phyloP scores from a whole-genome alignment of 2,113 vertebrate genomes.

The Rhinogobius similis region DNA sequence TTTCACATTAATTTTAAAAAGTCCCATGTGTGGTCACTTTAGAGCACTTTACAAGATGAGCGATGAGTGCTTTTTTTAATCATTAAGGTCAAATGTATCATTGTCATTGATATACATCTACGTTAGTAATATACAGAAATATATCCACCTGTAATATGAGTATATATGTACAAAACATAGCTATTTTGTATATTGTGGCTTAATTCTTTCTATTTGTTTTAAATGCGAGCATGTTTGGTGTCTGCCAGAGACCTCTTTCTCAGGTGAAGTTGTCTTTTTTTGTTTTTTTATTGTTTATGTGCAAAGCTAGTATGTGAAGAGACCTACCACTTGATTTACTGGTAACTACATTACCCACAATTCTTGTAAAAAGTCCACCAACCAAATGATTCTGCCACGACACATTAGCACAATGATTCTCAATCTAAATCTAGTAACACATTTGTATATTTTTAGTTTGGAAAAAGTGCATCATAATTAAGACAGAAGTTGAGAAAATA shows the following conservation, averaged over 20 bases:
- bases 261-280: constrained; percentile 64
- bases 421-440: no score
- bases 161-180: constrained; percentile 75
- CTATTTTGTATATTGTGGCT: constrained; percentile 78
- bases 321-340: constrained; percentile 11
- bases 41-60: constrained; percentile 76
- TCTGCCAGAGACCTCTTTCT: constrained; percentile 71
- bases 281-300: background rate
- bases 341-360: constrained; percentile 19
- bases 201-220: constrained; percentile 60
- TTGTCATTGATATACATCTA: constrained; percentile 57
- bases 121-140: constrained; percentile 66
- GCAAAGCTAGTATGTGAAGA: constrained; percentile 35
- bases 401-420: no score
- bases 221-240: constrained; percentile 67
- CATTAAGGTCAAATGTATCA: constrained; percentile 44
- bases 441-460: no score
- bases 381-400: background rate
- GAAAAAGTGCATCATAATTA: no score
- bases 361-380: constrained; percentile 5
- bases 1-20: background rate
- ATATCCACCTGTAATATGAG: constrained; percentile 67
- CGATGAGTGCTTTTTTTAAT: constrained; percentile 60
- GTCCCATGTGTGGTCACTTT: constrained; percentile 50
- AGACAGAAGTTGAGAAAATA: no score